Evolutionary conservation across 2,797 vertebrate species (phyloP), one percentile per base, ranked within the genome.

Genomic region (Echiichthys vipera): DNA sequence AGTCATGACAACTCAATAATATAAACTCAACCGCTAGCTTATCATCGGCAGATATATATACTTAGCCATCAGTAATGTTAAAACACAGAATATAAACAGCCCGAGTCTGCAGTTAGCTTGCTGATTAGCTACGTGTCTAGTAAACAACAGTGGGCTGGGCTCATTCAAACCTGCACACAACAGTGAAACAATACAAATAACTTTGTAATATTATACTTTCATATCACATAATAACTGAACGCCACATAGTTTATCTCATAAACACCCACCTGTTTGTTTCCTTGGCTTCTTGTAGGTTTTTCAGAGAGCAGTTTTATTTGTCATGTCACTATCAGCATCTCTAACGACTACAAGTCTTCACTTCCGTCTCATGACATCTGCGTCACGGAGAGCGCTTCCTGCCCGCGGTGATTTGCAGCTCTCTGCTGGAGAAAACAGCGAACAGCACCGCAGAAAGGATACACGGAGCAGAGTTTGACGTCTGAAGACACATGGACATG

Each of bases 311-410:
- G 62, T 71, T 83, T 82, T 81, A 88, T 83, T 83, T 81, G 86
- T 89, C 89, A 84, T 84, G 87, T 86, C 86, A 91, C 79, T 39
- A 77, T 51, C 32, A 66, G 58, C 18, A 62, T 32, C 5, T 45
- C 39, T 22, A 65, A 81, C 69, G 54, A 89, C 86, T 89, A 89
- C 86, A 90, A 86, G 24, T 18, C 15, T 10, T 10, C 29, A 64
- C 77, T 91, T 92, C 91, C 91, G 92, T 82, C 91, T 79, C 79
- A 2, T 24, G 10, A 47, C 34, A 45, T 24, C 25, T 4, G 64
- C 87, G 90, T 90, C 86, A 91, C 27, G 1, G 10, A 6, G 2
- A 7, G 29, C 1, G 8, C 22, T 14, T 24, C n/a, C 1, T 5
- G n/a, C n/a, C 1, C 5, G 22, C 8, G 30, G 7, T 3, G 24